These are phyloP conservation scores for Sitta carolinensis DNA, from an alignment of 2,797 vertebrate species.

Conservation along the genomic window DNA sequence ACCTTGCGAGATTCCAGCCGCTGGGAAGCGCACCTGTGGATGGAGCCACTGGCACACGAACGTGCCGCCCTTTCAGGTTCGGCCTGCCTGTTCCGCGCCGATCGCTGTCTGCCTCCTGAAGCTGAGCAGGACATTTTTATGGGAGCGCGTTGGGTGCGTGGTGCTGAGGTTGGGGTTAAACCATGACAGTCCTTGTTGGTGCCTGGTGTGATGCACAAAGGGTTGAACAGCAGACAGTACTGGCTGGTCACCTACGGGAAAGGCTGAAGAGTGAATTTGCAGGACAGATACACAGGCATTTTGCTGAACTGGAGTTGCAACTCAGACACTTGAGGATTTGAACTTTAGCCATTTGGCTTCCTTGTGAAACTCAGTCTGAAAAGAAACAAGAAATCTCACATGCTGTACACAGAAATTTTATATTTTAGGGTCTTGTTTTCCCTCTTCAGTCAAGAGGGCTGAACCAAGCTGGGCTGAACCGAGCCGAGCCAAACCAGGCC, in stretches of 20 bases:
- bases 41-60: neutral
- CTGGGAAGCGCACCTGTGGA: neutral
- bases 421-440: neutral
- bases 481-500: no score
- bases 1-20: neutral
- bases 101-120: neutral
- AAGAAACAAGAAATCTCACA: neutral
- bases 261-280: neutral
- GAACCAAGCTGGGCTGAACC: no score
- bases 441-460: neutral
- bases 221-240: neutral
- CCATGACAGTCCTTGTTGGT: neutral
- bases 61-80: rapidly evolving
- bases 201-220: neutral
- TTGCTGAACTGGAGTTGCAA: neutral
- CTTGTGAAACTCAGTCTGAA: neutral
- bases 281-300: neutral
- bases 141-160: rapidly evolving
- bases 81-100: no score
- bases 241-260: neutral
- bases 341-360: neutral
- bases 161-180: neutral
- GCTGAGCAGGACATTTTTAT: neutral
- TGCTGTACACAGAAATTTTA: neutral
- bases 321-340: neutral